A percentile compares a stretch with the other conserved stretches of the same genome.
Conservation (phyloP, 2,797 vertebrate species). For the Rhabdomys pumilio region DNA sequence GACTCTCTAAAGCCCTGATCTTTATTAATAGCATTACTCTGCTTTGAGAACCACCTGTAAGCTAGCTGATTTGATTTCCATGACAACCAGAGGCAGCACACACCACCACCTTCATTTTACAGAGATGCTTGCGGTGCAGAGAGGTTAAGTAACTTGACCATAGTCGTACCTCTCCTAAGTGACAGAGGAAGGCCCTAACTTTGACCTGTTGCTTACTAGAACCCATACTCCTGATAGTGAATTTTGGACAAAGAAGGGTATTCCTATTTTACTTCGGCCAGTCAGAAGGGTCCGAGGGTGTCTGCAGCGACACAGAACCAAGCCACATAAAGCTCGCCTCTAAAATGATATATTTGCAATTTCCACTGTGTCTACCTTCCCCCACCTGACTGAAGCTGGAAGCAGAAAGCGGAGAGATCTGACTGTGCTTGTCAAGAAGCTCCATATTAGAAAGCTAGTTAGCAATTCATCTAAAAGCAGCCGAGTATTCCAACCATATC, state of each 20-base stretch:
- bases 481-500: slow-evolving; percentile 89
- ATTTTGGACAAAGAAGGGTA: not conserved
- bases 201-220: not conserved
- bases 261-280: not conserved
- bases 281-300: not conserved
- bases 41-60: not conserved
- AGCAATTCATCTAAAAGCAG: slow-evolving; percentile 90
- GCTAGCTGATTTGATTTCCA: not conserved
- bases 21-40: not conserved
- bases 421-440: slow-evolving; percentile 85
- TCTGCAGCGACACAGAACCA: not conserved
- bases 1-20: not conserved
- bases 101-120: not conserved
- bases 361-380: not conserved
- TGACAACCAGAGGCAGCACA: accelerated
- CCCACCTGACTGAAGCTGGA: not conserved
- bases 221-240: not conserved
- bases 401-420: slow-evolving; percentile 75
- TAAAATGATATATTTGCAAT: not conserved
- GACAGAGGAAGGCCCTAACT: not conserved
- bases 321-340: not conserved
- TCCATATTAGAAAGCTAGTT: slow-evolving; percentile 89
- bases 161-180: not conserved
- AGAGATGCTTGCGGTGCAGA: not conserved
- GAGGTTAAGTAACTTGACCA: not conserved